Conservation (phyloP, 2,888 invertebrate genomes). For the Polylopha cassiicola region DNA sequence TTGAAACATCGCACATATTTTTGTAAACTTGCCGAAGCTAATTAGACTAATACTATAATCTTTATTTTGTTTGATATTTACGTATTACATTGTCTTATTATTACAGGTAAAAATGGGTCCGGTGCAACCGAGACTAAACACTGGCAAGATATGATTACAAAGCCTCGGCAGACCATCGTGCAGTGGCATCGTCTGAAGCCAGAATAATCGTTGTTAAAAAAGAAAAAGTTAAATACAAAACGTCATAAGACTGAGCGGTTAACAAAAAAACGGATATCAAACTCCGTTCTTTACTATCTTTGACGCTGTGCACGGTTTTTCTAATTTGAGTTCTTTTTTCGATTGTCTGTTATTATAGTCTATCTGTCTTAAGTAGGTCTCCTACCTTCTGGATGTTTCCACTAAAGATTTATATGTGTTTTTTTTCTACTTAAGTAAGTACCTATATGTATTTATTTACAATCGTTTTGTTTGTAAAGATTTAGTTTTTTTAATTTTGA, state of each 20-base stretch:
- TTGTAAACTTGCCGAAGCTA: too few relatives aligned
- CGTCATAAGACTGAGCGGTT: conserved; percentile 75
- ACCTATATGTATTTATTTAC: too few relatives aligned
- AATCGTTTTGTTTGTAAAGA: too few relatives aligned
- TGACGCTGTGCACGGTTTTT: conserved; percentile 28
- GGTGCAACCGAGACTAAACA: conserved; percentile 97
- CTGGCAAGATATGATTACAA: conserved; percentile 99
- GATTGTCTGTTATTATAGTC: conserved; percentile 4
- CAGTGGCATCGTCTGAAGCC: conserved; percentile 98
- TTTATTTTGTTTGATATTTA: not conserved
- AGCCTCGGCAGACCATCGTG: conserved; percentile 95
- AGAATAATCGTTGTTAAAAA: conserved; percentile 78
- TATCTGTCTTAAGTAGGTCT: too few relatives aligned
- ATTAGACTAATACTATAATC: too few relatives aligned
- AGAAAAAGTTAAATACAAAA: conserved; percentile 45
- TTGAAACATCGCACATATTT: too few relatives aligned
- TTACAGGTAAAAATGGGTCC: conserved; percentile 93
- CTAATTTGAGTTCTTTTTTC: conserved; percentile 3
- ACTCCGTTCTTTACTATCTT: conserved; percentile 33
- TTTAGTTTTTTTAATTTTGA: too few relatives aligned
- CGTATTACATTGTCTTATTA: conserved; percentile 31
- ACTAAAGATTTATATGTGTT: too few relatives aligned
- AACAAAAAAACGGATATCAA: conserved; percentile 48
- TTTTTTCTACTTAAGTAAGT: too few relatives aligned
- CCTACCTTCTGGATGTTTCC: too few relatives aligned